Base-by-base conservation (phyloP, 2,888 invertebrate genomes). In the Glyphotaelius pellucidus region DNA sequence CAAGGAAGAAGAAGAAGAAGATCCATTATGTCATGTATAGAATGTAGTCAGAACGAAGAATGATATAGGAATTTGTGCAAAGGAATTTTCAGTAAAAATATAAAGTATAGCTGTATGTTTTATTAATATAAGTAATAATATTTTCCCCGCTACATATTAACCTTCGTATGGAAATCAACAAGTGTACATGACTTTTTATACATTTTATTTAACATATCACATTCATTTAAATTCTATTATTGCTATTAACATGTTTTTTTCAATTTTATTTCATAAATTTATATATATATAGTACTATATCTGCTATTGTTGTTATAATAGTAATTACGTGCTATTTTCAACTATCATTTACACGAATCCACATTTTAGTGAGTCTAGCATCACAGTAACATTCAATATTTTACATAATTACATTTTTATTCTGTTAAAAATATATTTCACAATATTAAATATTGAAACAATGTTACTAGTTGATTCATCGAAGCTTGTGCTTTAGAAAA, bases 151-250 rank as follows among this genome's bases (percentile, higher is more conserved):
- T 67, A 67, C 67, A 67, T 67, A 25, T 67, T 67, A 67, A 25
- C 19, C 67, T 25, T 67, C n/a, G 25, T 47, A 86, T 86, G 30
- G 30, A 31, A 19, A 88, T 88, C 88, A 88, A 88, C 79, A 88
- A 88, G 88, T 67, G 88, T 88, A 88, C 67, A 88, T 14, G 11
- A 35, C 15, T 79, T 35, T 79, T 86, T 86, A 25, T 85, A 80
- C 87, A 90, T 89, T 89, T 86, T 89, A 67, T 91, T 35, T 86
- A 81, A 85, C 80, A 89, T 92, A 92, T 92, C 92, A 92, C 92
- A 92, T 92, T 92, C 81, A 91, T 90, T 92, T 92, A 91, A 38
- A 84, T 14, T 84, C 88, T 92, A 91, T 91, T 91, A 91, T 91
- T 91, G 91, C 91, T 92, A 91, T 92, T 90, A 87, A 92, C 90